Base-by-base conservation (phyloP, 2,113 vertebrate genomes). In the Gnathonemus echidnorhynchus region DNA sequence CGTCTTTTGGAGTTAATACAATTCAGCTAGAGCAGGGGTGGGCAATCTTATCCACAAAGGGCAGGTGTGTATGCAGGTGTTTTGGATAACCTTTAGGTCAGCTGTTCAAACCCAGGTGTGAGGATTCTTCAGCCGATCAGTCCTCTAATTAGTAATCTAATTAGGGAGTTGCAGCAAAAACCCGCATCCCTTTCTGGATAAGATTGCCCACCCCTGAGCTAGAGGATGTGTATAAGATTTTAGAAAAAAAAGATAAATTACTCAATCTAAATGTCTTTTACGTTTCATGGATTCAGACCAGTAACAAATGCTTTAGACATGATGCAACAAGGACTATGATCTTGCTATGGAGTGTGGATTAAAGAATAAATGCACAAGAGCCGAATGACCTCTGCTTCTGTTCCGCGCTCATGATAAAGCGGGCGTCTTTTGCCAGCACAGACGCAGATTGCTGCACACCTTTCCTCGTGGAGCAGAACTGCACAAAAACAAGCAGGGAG, bases 381-480 rank as follows among this genome's bases (percentile, higher is more conserved):
- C 35, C 3, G 6, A 53, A 46, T 80, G 27, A 97, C 98, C 98
- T 97, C 94, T 98, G 96, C 94, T 97, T 98, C 94, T 99, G 98
- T 91, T 98, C 97, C 50, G 93, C 1, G 88, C 93, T 96, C 95
- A 99, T 95, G 27, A 97, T 94, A 95, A 99, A 99, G 90, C 96
- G 97, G 88, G 97, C 96, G 92, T 99, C 97, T 94, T 99, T 99
- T 90, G 97, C 96, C 92, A 99, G 94, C 93, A 99, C 95, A 91
- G 96, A 94, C 92, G 98, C 98, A 1, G 98, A 97, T 91, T 99
- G 98, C 91, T 99, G 98, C 84, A 96, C 97, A 94, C 98, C 98
- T 97, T 98, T 99, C 92, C 98, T 97, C 90, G 98, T 99, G 70
- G 98, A 97, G 96, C 98, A 99, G 94, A 99, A 99, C 98, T 99